These are phyloP conservation scores for Glaucomys volans DNA, from an alignment of 2,113 vertebrate species.

Conservation along the genomic window DNA sequence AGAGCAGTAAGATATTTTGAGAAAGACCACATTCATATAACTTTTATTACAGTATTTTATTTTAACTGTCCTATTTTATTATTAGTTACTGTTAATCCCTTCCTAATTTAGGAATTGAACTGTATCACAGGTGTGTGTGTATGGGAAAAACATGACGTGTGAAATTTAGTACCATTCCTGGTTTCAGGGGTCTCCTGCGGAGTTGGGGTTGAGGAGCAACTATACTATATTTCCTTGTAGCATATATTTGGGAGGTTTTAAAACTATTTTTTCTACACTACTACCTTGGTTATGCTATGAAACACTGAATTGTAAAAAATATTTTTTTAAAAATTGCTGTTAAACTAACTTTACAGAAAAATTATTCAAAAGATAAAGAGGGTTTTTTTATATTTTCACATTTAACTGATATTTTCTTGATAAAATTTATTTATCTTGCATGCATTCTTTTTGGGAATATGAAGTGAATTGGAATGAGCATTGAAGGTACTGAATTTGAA, in stretches of 20 bases:
- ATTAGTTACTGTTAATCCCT: background rate
- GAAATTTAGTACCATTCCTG: no score
- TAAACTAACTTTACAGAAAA: background rate
- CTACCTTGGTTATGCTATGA: background rate
- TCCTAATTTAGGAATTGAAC: background rate
- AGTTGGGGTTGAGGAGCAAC: no score
- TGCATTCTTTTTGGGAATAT: background rate
- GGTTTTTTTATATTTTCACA: background rate
- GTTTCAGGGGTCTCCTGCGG: no score
- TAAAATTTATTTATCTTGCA: background rate
- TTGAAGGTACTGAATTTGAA: slow-evolving; percentile 6
- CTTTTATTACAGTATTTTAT: no score
- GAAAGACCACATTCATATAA: no score
- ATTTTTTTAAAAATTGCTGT: background rate
- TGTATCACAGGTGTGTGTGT: background rate
- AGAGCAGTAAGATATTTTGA: no score
- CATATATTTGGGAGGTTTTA: background rate
- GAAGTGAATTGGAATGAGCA: background rate
- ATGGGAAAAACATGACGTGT: background rate
- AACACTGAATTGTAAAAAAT: background rate
- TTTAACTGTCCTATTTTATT: no score
- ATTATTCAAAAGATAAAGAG: background rate
- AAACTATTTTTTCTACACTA: background rate
- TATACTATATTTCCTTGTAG: background rate
- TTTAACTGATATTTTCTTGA: background rate